Conservation (phyloP, 2,113 vertebrate genomes). For the Halcyon malimbica region DNA sequence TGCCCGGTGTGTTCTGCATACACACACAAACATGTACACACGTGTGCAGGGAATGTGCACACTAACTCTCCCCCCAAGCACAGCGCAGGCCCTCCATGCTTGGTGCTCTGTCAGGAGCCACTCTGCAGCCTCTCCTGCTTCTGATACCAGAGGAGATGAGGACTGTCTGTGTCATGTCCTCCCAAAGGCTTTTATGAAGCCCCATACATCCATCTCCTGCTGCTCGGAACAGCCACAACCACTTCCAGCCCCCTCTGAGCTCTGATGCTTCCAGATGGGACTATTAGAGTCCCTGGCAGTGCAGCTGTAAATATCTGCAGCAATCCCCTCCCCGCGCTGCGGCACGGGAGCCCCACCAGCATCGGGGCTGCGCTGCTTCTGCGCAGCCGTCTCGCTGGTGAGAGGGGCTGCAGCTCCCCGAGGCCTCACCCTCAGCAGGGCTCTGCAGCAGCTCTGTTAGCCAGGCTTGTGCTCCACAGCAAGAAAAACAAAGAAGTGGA, state of each 20-base stretch:
- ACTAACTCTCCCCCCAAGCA: neutral
- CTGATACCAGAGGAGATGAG: neutral
- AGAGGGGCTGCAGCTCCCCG: neutral
- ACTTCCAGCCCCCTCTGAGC: neutral
- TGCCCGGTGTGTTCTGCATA: accelerated
- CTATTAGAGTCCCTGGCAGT: neutral
- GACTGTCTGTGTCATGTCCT: neutral
- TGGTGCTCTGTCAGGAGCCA: neutral
- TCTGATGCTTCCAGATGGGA: slow-evolving; percentile 23
- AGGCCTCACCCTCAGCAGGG: neutral
- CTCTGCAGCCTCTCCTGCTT: accelerated
- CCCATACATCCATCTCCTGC: neutral
- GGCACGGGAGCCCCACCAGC: neutral
- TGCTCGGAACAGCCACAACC: slow-evolving; percentile 3
- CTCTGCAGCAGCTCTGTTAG: neutral
- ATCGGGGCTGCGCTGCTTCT: neutral
- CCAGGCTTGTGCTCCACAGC: neutral
- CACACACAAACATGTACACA: accelerated
- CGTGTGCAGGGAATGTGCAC: neutral
- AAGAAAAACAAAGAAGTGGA: neutral
- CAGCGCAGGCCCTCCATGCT: neutral
- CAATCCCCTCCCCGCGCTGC: neutral
- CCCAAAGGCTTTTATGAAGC: neutral
- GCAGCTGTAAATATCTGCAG: slow-evolving; percentile 4
- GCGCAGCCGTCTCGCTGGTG: neutral